Conservation (phyloP, 2,888 invertebrate species). For the Heliconius charithonia region DNA sequence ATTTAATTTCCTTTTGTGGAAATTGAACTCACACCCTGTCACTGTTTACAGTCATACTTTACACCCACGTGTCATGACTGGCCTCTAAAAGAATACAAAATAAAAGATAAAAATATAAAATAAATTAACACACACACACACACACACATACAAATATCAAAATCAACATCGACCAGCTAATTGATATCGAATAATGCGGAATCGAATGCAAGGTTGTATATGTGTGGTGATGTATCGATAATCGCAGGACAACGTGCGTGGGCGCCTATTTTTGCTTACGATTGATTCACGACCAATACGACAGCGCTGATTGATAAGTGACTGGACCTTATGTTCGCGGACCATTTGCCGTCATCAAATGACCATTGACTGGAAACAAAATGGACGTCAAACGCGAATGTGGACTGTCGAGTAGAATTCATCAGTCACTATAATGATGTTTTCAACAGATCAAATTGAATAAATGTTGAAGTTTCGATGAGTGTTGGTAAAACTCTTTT, state of each 20-base stretch:
- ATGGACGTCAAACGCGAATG: constrained; percentile 52
- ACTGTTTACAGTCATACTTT: no score
- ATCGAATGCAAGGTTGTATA: constrained; percentile 56
- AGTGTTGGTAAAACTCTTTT: neutral
- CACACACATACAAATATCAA: neutral
- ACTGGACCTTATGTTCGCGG: constrained; percentile 59
- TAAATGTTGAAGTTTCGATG: constrained; percentile 8
- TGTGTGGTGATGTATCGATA: constrained; percentile 53
- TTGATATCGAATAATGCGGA: constrained; percentile 60
- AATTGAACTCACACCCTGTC: no score
- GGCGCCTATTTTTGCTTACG: constrained; percentile 62
- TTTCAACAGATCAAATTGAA: constrained; percentile 37
- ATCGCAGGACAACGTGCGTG: constrained; percentile 64
- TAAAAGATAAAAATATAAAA: neutral
- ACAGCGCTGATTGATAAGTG: constrained; percentile 70
- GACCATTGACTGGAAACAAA: constrained; percentile 59
- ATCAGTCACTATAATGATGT: constrained; percentile 42
- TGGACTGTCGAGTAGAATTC: constrained; percentile 46
- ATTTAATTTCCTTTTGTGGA: no score
- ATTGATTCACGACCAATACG: constrained; percentile 62
- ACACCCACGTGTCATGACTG: no score
- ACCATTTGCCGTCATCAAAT: constrained; percentile 70
- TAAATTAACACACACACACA: neutral
- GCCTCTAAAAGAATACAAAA: no score
- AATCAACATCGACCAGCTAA: constrained; percentile 42